These are phyloP conservation scores for Pseudochirops corinnae DNA, from an alignment of 2,797 vertebrate species.

Conservation along the genomic window DNA sequence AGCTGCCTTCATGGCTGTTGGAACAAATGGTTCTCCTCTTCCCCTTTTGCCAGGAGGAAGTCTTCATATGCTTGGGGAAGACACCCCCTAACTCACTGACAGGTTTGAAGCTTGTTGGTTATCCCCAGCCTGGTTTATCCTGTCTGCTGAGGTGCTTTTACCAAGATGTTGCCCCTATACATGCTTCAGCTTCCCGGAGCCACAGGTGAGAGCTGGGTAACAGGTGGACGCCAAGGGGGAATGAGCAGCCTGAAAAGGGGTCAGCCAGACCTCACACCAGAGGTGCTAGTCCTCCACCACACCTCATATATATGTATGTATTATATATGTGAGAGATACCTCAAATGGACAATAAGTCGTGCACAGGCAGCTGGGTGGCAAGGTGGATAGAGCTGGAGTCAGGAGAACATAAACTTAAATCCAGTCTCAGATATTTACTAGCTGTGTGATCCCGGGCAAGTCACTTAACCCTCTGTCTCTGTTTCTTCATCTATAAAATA, in stretches of 20 bases:
- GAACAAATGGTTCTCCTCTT: neutral
- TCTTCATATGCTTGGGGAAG: neutral
- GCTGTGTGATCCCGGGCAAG: neutral
- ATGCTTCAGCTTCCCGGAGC: neutral
- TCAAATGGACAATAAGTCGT: neutral
- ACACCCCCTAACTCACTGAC: neutral
- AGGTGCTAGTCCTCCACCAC: neutral
- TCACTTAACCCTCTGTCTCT: neutral
- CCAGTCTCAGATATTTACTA: neutral
- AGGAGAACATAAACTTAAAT: neutral
- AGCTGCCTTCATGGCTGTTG: neutral
- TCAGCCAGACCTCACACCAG: neutral
- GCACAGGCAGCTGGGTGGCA: neutral
- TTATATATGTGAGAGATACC: neutral
- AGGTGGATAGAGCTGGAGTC: neutral
- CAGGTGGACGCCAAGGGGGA: neutral
- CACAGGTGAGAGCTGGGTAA: neutral
- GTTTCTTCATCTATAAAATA: neutral
- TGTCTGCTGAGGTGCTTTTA: neutral
- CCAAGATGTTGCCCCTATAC: neutral
- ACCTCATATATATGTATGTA: neutral
- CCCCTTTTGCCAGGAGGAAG: neutral
- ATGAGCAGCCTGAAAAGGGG: neutral
- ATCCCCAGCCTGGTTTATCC: neutral
- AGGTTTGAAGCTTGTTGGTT: neutral